Evolutionary conservation across 2,888 invertebrate species (phyloP), one percentile per base, ranked within the genome.

Genomic region (Lasioglossum oenotherae): DNA sequence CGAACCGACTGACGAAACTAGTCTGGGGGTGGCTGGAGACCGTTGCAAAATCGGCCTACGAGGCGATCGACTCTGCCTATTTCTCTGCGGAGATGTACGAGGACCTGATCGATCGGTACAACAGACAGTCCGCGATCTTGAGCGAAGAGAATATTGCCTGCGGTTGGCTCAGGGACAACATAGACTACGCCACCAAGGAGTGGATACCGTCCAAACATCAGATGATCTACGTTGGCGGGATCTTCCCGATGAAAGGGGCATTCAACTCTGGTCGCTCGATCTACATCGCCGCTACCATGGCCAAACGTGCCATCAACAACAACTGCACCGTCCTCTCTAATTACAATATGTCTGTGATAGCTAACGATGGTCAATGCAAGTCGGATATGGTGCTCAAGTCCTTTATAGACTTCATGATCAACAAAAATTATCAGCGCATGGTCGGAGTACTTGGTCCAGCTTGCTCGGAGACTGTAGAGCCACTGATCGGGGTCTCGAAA

Each of bases 401-500:
- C 0, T 98, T 98, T 93, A 97, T 98, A 80, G 96, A 97, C 87
- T 97, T 97, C 92, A 96, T 97, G 80, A 95, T 96, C 14, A 95
- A 95, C 78, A 95, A 96, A 80, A 94, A 96, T 67, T 96, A 96
- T 87, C 94, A 96, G 60, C 96, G 96, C 75, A 95, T 98, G 84
- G 96, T 97, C 83, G 98, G 98, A 0, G 96, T 98, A 1, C 93
- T 98, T 74, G 98, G 98, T 12, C 98, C 98, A 0, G 97, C 97
- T 0, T 98, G 98, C 92, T 97, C 97, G 0, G 98, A 98, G 93
- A 98, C 98, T 0, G 97, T 98, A 0, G 98, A 98, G 92, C 97
- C 98, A 0, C 95, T 98, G 57, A 97, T 97, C 0, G 97, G 97
- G 0, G 96, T 98, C 4, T 97, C 98, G 0, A 97, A 97, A 86